Evolutionary conservation across 2,888 invertebrate species (phyloP).

Genomic region (Magallana nippona): DNA sequence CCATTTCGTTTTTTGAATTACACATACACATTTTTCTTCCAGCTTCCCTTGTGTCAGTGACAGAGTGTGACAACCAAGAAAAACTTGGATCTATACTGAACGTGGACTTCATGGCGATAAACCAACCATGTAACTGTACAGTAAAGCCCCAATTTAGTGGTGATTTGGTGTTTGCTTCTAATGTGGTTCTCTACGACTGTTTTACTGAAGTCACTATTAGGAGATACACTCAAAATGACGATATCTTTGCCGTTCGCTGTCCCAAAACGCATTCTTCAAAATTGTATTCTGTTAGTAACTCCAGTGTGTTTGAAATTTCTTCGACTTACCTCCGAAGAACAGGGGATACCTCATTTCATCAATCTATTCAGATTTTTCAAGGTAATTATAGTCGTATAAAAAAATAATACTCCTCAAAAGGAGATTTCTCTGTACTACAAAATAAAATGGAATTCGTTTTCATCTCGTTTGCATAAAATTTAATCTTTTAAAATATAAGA

Average conservation of each 20-base stretch:
- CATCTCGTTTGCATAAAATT: too few species aligned
- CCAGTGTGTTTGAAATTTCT: neutral
- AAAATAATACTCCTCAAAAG: too few species aligned
- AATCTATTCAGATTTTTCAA: slow-evolving; percentile 1
- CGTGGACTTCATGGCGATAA: neutral
- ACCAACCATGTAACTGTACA: neutral
- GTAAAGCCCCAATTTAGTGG: neutral
- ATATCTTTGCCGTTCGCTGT: neutral
- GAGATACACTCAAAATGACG: neutral
- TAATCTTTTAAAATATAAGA: too few species aligned
- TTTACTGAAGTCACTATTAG: neutral
- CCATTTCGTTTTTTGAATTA: too few species aligned
- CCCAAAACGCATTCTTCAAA: neutral
- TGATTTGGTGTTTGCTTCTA: neutral
- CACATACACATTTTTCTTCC: neutral
- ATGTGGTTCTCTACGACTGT: neutral
- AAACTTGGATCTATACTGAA: neutral
- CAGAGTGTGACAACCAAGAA: neutral
- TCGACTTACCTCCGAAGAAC: neutral
- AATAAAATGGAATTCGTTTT: too few species aligned
- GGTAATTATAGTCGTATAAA: neutral
- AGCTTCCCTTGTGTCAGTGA: neutral
- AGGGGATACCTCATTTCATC: neutral
- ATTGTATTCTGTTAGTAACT: neutral
- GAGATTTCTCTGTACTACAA: too few species aligned